Evolutionary conservation across 1,140 invertebrate genomes (phyloP).

Genomic region (Agrypnia vestita): DNA sequence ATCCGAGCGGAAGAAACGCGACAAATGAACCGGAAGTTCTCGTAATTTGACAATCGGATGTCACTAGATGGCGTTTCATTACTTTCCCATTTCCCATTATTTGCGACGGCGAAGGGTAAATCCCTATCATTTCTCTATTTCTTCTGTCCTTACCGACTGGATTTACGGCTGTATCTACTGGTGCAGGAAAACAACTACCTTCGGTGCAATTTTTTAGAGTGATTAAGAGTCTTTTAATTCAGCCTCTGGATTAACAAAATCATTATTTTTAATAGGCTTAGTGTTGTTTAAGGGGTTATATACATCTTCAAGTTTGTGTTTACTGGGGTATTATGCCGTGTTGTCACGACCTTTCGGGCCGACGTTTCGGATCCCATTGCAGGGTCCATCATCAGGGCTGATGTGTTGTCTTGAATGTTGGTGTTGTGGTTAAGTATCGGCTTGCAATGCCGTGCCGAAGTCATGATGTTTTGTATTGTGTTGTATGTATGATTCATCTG

Average conservation of each 20-base stretch:
- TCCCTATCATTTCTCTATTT: conserved; percentile 27
- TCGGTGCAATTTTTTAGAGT: background rate
- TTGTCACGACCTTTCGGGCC: no score
- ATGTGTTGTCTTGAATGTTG: no score
- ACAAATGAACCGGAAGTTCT: conserved; percentile 52
- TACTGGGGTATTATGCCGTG: no score
- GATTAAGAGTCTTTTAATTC: background rate
- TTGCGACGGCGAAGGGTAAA: conserved; percentile 18
- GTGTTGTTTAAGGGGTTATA: no score
- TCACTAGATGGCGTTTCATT: conserved; percentile 52
- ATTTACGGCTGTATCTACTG: background rate
- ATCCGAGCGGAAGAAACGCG: conserved; percentile 38
- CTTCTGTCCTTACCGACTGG: conserved; percentile 11
- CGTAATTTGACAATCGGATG: conserved; percentile 53
- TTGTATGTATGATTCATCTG: no score
- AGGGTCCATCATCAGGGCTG: no score
- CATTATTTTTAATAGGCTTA: no score
- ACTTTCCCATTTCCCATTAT: conserved; percentile 43
- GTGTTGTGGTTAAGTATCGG: no score
- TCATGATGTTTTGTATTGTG: no score
- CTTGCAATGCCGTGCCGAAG: no score
- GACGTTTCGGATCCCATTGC: no score
- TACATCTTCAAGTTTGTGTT: no score
- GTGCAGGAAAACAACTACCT: background rate
- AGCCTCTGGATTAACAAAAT: background rate